Evolutionary conservation across 2,888 invertebrate genomes (phyloP).

Genomic region (Ornithoptera priamus): DNA sequence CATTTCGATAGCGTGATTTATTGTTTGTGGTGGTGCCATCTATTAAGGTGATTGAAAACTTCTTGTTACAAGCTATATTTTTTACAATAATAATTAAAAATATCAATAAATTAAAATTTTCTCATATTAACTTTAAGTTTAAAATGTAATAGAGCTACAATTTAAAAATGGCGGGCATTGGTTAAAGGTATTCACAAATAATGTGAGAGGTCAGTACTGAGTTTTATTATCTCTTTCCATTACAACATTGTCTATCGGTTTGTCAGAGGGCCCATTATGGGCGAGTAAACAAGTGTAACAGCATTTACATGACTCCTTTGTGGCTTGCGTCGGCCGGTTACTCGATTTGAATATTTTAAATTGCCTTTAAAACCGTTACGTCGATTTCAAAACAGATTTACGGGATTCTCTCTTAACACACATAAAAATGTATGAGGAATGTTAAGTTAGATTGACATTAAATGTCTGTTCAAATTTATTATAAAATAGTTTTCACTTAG

Average conservation of each 20-base stretch:
- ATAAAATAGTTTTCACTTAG: not conserved
- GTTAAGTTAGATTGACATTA: not conserved
- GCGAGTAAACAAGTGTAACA: conserved; percentile 56
- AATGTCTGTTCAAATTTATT: not conserved
- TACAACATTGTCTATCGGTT: conserved; percentile 42
- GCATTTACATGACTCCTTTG: conserved; percentile 66
- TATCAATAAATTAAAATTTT: too few relatives aligned
- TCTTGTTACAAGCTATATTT: too few relatives aligned
- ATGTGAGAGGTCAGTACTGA: conserved; percentile 2
- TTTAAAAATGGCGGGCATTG: too few relatives aligned
- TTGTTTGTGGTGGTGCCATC: too few relatives aligned
- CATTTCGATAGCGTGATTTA: too few relatives aligned
- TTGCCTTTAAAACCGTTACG: conserved; percentile 44
- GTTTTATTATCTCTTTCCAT: conserved; percentile 29
- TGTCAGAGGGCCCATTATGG: conserved; percentile 47
- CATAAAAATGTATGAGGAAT: not conserved
- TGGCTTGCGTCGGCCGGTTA: conserved; percentile 49
- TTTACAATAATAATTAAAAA: too few relatives aligned
- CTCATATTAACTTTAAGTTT: not conserved
- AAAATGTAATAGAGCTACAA: too few relatives aligned
- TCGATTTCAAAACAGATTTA: conserved; percentile 2
- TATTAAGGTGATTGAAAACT: too few relatives aligned
- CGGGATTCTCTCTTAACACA: not conserved
- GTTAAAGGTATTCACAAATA: too few relatives aligned
- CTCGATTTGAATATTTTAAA: conserved; percentile 43